Base-by-base conservation (phyloP, 2,797 vertebrate species). In the Sebastes glaucus region DNA sequence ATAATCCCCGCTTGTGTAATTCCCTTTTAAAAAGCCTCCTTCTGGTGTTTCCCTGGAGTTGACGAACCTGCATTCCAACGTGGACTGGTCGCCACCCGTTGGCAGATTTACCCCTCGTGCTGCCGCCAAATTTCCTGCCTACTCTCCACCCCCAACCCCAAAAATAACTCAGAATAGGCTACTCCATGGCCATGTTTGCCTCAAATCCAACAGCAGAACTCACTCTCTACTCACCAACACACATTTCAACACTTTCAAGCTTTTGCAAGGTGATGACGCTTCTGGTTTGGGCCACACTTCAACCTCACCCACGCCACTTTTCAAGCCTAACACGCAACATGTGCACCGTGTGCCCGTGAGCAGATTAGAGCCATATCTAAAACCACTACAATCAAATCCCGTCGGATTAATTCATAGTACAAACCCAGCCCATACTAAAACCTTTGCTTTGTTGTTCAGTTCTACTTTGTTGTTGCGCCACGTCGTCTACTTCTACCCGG, bases 1-100 rank as follows among this genome's bases (percentile, higher is more conserved):
- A 88, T 94, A 93, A 94, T 93, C 92, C 89, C 81, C 0, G 14
- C 77, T 91, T 88, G 81, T 90, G 82, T 88, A 92, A 94, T 93
- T 93, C 86, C 89, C 77, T 87, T 93, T 91, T 71, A 83, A 91
- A 92, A 93, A 90, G 86, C 78, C 84, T 88, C 84, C 91, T 93
- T 90, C 90, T 93, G 91, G 85, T 85, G 85, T 87, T 92, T 92
- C 80, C 89, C 87, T 85, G 65, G 61, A 88, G 86, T 61, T 70
- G 82, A 90, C 28, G 1, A 86, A 87, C 76, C 71, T 70, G 73
- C 75, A 70, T 77, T 75, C 75, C 73, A 77, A 63, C 7, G 10
- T 46, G 57, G 69, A 71, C 6, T 1, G 68, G 63, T 66, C 6
- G 61, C 68, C 68, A 28, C 74, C 32, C 46, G 8, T 71, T 76